phyloP scores from a whole-genome alignment of 1,140 invertebrate species.

The Drosophila mayri region DNA sequence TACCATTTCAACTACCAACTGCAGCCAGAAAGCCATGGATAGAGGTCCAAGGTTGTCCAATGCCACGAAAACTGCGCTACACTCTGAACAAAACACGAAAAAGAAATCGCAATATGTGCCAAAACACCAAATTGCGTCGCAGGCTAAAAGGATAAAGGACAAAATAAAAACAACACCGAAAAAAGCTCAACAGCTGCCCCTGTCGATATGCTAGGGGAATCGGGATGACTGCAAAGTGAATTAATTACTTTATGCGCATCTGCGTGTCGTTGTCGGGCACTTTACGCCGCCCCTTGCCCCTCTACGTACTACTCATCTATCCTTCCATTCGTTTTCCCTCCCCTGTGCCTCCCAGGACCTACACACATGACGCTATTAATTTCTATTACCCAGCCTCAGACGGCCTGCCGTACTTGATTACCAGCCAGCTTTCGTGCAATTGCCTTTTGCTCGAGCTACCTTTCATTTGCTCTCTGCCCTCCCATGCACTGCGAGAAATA shows the following conservation, averaged over 20 bases:
- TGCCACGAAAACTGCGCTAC: constrained; percentile 51
- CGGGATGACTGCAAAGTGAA: constrained; percentile 35
- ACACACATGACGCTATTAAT: constrained; percentile 67
- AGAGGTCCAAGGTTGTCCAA: constrained; percentile 21
- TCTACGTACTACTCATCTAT: not conserved
- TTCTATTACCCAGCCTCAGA: constrained; percentile 69
- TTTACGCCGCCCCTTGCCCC: constrained; percentile 35
- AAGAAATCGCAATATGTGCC: too few species aligned
- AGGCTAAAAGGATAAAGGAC: not conserved
- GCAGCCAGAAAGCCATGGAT: too few species aligned
- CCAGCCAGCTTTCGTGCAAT: constrained; percentile 63
- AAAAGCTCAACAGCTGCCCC: constrained; percentile 59
- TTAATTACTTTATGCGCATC: constrained; percentile 77
- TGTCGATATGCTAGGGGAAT: constrained; percentile 31
- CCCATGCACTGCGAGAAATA: constrained; percentile 1
- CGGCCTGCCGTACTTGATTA: constrained; percentile 72
- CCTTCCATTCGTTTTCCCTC: not conserved
- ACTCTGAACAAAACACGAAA: not conserved
- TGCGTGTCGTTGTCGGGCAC: constrained; percentile 58
- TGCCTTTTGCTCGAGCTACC: constrained; percentile 53
- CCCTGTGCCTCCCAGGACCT: constrained; percentile 3
- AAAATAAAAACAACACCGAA: not conserved
- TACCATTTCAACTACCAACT: constrained; percentile 35
- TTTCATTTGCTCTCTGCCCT: constrained; percentile 32
- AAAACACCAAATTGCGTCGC: constrained; percentile 55